Evolutionary conservation across 2,113 vertebrate species (phyloP).

Genomic region (Scolopax mira): DNA sequence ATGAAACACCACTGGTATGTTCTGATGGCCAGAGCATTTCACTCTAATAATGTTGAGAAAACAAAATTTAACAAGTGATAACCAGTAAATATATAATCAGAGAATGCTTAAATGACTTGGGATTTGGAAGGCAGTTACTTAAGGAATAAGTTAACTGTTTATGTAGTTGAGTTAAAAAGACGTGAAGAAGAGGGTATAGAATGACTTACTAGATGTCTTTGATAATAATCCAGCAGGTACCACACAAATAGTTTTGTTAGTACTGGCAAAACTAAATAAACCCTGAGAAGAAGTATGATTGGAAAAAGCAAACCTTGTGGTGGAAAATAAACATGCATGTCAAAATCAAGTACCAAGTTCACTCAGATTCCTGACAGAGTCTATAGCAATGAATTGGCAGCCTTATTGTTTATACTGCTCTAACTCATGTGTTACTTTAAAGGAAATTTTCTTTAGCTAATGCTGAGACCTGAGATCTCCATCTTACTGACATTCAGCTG

Average conservation of each 20-base stretch:
- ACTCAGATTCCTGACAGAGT: conserved; percentile 52
- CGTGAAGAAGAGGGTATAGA: conserved; percentile 58
- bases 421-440: conserved; percentile 53
- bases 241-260: conserved; percentile 58
- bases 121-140: conserved; percentile 51
- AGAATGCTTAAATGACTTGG: neutral
- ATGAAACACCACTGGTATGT: neutral
- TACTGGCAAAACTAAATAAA: conserved; percentile 59
- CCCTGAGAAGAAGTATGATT: conserved; percentile 48
- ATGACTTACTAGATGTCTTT: conserved; percentile 62
- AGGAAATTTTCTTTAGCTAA: conserved; percentile 23
- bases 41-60: neutral
- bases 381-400: conserved; percentile 46
- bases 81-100: conserved; percentile 19
- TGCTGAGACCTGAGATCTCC: conserved; percentile 46
- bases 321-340: conserved; percentile 58
- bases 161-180: conserved; percentile 67
- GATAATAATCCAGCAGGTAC: conserved; percentile 63
- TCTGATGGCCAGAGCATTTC: neutral
- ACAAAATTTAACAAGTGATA: neutral
- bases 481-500: conserved; percentile 24
- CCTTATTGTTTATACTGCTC: conserved; percentile 50
- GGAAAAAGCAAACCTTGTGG: conserved; percentile 54
- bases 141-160: conserved; percentile 51
- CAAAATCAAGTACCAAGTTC: conserved; percentile 57